Evolutionary conservation across 1,140 invertebrate genomes (phyloP), one percentile per base, ranked within the genome.

Genomic region (Drosophila simulans): DNA sequence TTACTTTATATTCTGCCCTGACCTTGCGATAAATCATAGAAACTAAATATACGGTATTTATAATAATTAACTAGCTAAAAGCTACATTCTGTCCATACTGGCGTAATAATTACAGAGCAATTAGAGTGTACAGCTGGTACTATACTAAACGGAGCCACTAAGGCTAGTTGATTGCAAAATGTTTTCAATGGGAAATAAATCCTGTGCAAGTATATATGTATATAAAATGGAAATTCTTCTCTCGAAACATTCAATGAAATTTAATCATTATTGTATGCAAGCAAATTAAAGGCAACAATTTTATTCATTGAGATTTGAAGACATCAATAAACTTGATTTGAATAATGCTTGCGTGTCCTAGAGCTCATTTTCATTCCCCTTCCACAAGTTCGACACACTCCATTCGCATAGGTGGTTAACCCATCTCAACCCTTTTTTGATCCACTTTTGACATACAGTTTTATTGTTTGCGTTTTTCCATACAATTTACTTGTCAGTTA

Each of bases 401-500:
- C 31, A 8, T 51, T 51, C 22, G 45, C 3, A 12, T 52, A 12
- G 15, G 8, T 31, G 13, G 25, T 15, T 22, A 10, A 17, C 49
- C 15, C 12, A 15, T 37, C 59, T 58, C 59, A 42, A 59, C 54
- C 59, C 59, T 11, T 17, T 10, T 15, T 11, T 64, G 27, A 15
- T 31, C 64, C 27, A 39, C 20, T 37, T 68, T 65, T 64, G 64
- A 68, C 45, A 65, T 35, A 52, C 59, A 65, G 45, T 51, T 65
- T 68, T 52, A 65, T 68, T 68, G 64, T 53, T 17, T 65, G 64
- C 64, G 58, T 51, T 68, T 68, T 66, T 68, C 64, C 64, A 20
- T 65, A 65, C 64, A 68, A 68, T 68, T 52, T 68, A 52, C 64
- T 65, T 68, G 64, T 68, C 64, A 66, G 60, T 65, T 65, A 48